Base-by-base conservation (phyloP, 2,113 vertebrate genomes). In the Poicephalus meyeri region DNA sequence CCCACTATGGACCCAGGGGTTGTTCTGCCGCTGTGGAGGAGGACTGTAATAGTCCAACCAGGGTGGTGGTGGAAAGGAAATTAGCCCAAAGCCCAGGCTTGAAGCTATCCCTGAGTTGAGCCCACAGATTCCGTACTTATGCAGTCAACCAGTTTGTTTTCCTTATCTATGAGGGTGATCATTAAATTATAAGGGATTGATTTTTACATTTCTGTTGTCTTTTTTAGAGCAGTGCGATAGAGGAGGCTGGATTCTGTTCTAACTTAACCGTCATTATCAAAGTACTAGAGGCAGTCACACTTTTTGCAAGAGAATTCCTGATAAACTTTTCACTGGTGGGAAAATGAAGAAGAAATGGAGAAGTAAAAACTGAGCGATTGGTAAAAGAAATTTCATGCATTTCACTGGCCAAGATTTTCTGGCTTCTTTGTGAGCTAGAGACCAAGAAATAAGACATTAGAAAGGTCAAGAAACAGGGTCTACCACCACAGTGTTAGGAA, bases 31-130 rank as follows among this genome's bases (percentile, higher is more conserved):
- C 61, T 63, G 15, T 1, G 21, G 26, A 55, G 49, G 33, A 42
- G 2, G 10, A 18, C 23, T 71, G 7, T 1, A 1, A 41, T 71
- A 26, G 41, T 42, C 39, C 69, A 53, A 0, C 19, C 29, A 35
- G 17, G 14, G 12, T 2, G 0, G 1, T 37, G 63, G 41, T 28
- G 15, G 15, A 3, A 50, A 16, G 42, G 50, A 61, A 53, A 80
- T 1, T 7, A 29, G 9, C 11, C 26, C 26, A 50, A 49, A 81
- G 11, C 17, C 46, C 2, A 7, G 20, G 7, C 29, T 74, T 61
- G 23, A 65, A 76, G 20, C 41, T 77, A 0, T 39, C 39, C 33
- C 50, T 13, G 10, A 23, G 7, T 17, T 53, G 17, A 86, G 26
- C 50, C 37, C 65, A 29, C 55, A 60, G 39, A 52, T 31, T 64